These are phyloP conservation scores for Heterodera carotae DNA, from an alignment of 1,140 invertebrate genomes.

Conservation along the genomic window DNA sequence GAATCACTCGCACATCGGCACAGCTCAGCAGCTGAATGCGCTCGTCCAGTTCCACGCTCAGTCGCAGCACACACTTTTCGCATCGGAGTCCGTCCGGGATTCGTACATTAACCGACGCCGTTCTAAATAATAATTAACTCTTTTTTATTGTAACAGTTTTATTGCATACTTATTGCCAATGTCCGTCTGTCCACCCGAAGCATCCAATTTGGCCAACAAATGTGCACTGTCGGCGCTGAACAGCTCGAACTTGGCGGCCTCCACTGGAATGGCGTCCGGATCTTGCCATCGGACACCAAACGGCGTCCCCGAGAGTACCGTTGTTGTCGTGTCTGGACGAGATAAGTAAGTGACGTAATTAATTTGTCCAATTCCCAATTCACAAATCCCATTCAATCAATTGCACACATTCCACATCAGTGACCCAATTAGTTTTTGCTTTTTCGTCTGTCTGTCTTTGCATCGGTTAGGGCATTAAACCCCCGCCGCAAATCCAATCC, in stretches of 20 bases:
- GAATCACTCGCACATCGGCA: slow-evolving; percentile 47
- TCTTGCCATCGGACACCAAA: slow-evolving; percentile 17
- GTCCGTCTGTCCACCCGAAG: slow-evolving; percentile 1
- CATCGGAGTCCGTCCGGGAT: slow-evolving; percentile 50
- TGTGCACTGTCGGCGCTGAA: slow-evolving; percentile 29
- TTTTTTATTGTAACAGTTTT: slow-evolving; percentile 1
- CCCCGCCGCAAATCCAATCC: no score
- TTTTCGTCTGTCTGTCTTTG: not conserved
- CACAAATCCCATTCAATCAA: not conserved
- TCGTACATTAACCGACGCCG: slow-evolving; percentile 3
- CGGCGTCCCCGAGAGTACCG: slow-evolving; percentile 13
- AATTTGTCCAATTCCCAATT: not conserved
- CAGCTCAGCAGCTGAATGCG: slow-evolving; percentile 46
- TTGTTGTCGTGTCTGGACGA: slow-evolving; percentile 14
- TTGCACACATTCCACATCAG: not conserved
- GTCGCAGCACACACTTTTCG: slow-evolving; percentile 45
- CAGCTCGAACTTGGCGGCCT: slow-evolving; percentile 38
- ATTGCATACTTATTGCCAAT: slow-evolving; percentile 12
- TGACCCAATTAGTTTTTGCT: slow-evolving; percentile 8
- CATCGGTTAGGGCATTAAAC: slow-evolving; percentile 16
- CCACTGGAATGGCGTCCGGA: slow-evolving; percentile 15
- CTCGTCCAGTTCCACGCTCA: slow-evolving; percentile 48
- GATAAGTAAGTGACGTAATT: not conserved
- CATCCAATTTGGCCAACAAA: slow-evolving; percentile 20
- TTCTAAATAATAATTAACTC: not conserved